Conservation (phyloP, 2,113 vertebrate species). For the Enhydra lutris region DNA sequence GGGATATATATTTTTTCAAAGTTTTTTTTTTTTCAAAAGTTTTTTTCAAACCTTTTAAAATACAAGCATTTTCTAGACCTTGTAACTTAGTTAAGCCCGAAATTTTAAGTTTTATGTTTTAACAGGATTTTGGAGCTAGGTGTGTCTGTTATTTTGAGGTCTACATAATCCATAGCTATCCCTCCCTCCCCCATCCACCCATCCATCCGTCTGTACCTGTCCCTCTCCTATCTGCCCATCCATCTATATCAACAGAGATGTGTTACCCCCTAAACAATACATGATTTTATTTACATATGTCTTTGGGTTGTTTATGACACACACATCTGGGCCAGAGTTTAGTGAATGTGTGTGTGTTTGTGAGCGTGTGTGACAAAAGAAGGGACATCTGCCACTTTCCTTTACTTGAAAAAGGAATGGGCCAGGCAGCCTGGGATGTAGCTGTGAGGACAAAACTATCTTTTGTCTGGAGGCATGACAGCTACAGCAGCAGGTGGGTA, state of each 20-base stretch:
- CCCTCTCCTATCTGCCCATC: neutral
- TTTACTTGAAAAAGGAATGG: neutral
- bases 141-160: neutral
- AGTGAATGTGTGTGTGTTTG: slow-evolving; percentile 10
- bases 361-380: neutral
- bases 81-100: slow-evolving; percentile 52
- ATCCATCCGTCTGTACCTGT: neutral
- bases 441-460: slow-evolving; percentile 2
- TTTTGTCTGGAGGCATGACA: neutral
- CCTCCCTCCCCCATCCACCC: neutral
- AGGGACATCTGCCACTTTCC: neutral
- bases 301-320: neutral
- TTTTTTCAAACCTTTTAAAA: slow-evolving; percentile 54
- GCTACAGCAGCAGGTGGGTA: neutral
- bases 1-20: slow-evolving; percentile 52
- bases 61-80: slow-evolving; percentile 37
- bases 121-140: neutral
- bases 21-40: slow-evolving; percentile 11
- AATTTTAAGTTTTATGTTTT: slow-evolving; percentile 51
- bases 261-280: neutral
- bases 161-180: neutral
- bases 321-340: neutral
- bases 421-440: neutral
- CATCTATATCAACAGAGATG: too few species aligned
- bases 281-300: neutral